Evolutionary conservation across 2,888 invertebrate genomes (phyloP).

Genomic region (Archaeoteleia sp.): DNA sequence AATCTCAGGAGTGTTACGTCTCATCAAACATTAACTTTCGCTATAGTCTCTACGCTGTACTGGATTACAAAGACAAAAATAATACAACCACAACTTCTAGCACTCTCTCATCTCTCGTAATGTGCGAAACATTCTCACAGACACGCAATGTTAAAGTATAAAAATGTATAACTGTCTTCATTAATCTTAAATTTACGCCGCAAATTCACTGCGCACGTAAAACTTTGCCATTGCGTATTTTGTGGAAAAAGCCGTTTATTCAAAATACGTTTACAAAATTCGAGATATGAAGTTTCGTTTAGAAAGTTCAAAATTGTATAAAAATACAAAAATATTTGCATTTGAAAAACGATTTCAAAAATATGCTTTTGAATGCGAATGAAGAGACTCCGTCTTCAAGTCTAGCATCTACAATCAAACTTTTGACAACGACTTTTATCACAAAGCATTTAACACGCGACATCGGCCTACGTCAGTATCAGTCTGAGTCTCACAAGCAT

Average conservation of each 20-base stretch:
- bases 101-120: slow-evolving; percentile 6
- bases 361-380: too few relatives aligned
- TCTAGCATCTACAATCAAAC: slow-evolving; percentile 32
- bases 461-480: slow-evolving; percentile 63
- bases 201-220: too few relatives aligned
- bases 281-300: too few relatives aligned
- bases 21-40: slow-evolving; percentile 12
- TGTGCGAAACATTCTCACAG: slow-evolving; percentile 23
- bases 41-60: slow-evolving; percentile 14
- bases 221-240: slow-evolving; percentile 5
- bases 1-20: too few relatives aligned
- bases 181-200: slow-evolving; percentile 9
- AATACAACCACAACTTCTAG: not conserved
- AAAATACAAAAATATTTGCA: too few relatives aligned
- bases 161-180: slow-evolving; percentile 16
- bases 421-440: slow-evolving; percentile 35
- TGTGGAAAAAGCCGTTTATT: slow-evolving; percentile 23
- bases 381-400: too few relatives aligned
- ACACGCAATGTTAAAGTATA: slow-evolving; percentile 19
- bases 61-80: not conserved
- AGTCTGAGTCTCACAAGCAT: slow-evolving; percentile 66
- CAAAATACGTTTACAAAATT: too few relatives aligned
- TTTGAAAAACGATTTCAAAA: too few relatives aligned
- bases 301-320: too few relatives aligned
- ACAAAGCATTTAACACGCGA: slow-evolving; percentile 30